A percentile compares a stretch with the other conserved stretches of the same genome.
These are phyloP conservation scores for Ranitomeya variabilis DNA, from an alignment of 2,113 vertebrate species.

Conservation along the genomic window DNA sequence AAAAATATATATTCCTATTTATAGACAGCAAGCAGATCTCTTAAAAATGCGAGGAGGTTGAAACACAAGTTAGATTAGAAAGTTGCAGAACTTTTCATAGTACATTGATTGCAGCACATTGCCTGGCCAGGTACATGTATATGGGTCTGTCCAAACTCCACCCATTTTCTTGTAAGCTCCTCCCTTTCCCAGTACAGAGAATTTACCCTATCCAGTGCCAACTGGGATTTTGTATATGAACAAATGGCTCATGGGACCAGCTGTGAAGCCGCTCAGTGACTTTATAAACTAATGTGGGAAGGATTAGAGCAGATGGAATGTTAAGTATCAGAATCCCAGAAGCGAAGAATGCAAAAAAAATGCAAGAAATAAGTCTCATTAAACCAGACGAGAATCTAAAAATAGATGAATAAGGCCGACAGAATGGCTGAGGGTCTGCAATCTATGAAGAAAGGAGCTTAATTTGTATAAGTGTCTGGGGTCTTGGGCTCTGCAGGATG, in stretches of 20 bases:
- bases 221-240: neutral
- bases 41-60: too few relatives aligned
- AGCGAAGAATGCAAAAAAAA: neutral
- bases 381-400: neutral
- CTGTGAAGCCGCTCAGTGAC: neutral
- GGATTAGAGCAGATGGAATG: slow-evolving; percentile 14
- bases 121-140: neutral
- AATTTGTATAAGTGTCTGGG: neutral
- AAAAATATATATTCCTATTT: too few relatives aligned
- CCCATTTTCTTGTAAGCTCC: neutral
- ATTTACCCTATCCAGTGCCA: neutral
- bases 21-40: too few relatives aligned
- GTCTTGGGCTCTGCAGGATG: neutral
- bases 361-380: neutral
- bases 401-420: neutral
- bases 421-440: neutral
- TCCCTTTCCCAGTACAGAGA: neutral
- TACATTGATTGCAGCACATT: neutral
- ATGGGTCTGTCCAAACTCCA: neutral
- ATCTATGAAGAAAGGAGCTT: neutral
- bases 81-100: too few relatives aligned
- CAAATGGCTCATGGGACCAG: neutral
- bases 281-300: neutral
- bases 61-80: too few relatives aligned
- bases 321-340: slow-evolving; percentile 37